Evolutionary conservation across 2,113 vertebrate species (phyloP).

Genomic region (Delphinus delphis): DNA sequence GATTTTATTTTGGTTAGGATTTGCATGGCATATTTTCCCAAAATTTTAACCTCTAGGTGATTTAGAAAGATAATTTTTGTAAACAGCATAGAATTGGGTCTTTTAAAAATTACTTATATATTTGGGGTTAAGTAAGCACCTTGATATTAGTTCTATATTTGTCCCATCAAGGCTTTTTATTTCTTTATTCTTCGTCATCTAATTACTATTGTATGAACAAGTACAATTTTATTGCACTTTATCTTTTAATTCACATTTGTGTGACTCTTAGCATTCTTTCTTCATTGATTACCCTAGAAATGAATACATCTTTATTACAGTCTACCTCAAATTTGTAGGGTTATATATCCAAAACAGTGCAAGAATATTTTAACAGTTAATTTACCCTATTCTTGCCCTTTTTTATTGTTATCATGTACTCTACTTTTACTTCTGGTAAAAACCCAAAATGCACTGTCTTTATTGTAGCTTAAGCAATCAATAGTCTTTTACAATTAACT

Average conservation of each 20-base stretch:
- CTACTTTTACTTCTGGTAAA: not conserved
- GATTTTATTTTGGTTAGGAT: not conserved
- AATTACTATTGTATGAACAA: not conserved
- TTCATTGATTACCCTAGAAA: not conserved
- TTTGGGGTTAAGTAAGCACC: not conserved
- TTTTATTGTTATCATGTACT: not conserved
- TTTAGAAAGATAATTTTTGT: not conserved
- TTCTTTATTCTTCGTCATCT: not conserved
- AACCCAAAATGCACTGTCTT: not conserved
- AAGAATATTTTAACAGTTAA: not conserved
- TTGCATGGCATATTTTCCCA: not conserved
- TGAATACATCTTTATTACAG: not conserved
- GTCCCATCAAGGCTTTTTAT: not conserved
- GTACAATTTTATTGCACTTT: not conserved
- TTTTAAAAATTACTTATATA: not conserved
- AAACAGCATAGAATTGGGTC: not conserved
- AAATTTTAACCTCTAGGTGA: not conserved
- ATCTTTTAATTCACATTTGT: not conserved
- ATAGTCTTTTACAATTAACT: not conserved
- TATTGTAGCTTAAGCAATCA: not conserved
- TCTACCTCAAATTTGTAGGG: not conserved
- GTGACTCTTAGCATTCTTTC: not conserved
- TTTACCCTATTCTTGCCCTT: not conserved
- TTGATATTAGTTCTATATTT: not conserved
- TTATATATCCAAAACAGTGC: not conserved